Evolutionary conservation across 2,888 invertebrate species (phyloP).

Genomic region (Brenthis ino): DNA sequence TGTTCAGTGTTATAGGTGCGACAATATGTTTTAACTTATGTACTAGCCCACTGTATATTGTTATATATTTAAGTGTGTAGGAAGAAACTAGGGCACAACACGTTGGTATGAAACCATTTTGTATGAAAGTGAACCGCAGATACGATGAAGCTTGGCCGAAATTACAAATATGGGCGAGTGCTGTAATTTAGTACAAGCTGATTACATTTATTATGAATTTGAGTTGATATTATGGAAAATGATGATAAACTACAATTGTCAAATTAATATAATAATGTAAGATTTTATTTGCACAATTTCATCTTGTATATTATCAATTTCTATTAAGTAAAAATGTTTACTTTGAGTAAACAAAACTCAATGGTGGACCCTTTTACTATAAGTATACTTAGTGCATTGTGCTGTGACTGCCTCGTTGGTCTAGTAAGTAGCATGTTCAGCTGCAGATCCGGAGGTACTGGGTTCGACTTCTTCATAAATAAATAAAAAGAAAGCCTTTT

Average conservation of each 20-base stretch:
- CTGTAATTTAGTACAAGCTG: conserved; percentile 8
- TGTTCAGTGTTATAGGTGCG: conserved; percentile 11
- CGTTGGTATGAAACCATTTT: background rate
- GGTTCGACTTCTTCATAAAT: too few relatives aligned
- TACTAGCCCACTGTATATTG: background rate
- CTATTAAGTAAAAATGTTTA: too few relatives aligned
- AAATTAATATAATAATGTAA: too few relatives aligned
- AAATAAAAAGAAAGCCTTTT: too few relatives aligned
- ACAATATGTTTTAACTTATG: conserved; percentile 1
- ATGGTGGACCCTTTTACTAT: too few relatives aligned
- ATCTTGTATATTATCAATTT: background rate
- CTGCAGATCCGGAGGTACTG: too few relatives aligned
- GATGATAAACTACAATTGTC: background rate
- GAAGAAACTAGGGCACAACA: background rate
- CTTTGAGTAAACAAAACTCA: too few relatives aligned
- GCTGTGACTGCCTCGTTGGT: too few relatives aligned
- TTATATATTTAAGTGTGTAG: conserved; percentile 7
- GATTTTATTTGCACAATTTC: background rate
- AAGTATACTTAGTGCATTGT: too few relatives aligned
- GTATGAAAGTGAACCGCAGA: background rate
- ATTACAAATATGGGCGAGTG: background rate
- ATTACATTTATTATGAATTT: conserved; percentile 4
- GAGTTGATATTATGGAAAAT: background rate
- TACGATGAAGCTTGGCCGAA: background rate
- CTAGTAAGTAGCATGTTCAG: too few relatives aligned